These are phyloP conservation scores for Cephalotes varians DNA, from an alignment of 2,888 invertebrate species.

Conservation along the genomic window DNA sequence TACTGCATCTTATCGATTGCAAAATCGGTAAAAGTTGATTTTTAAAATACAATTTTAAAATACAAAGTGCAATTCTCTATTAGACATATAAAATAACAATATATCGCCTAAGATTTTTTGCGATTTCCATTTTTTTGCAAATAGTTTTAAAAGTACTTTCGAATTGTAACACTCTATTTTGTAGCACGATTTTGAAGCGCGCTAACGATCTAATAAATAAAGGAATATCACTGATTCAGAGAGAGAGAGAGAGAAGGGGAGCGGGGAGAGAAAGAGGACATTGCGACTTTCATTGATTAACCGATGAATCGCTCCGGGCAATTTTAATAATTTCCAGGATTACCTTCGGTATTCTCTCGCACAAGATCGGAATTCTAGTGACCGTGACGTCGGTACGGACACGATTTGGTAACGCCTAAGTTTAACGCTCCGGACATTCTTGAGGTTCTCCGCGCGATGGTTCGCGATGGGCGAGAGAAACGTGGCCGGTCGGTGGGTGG, in stretches of 20 bases:
- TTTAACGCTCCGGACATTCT: conserved; percentile 69
- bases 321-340: not conserved
- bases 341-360: conserved; percentile 6
- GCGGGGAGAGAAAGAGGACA: too few relatives aligned
- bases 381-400: conserved; percentile 59
- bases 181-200: not conserved
- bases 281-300: not conserved
- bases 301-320: not conserved
- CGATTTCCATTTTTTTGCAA: not conserved
- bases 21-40: not conserved
- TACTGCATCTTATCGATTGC: not conserved
- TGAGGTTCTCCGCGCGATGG: conserved; percentile 47
- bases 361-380: conserved; percentile 49
- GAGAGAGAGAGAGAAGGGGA: too few relatives aligned
- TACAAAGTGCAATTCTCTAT: not conserved
- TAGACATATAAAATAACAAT: not conserved
- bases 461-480: conserved; percentile 56
- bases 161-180: not conserved
- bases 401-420: conserved; percentile 71
- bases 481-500: conserved; percentile 68
- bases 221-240: not conserved
- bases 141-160: not conserved
- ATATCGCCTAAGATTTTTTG: not conserved
- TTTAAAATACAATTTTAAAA: not conserved
- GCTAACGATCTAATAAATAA: not conserved